Conservation (phyloP, 2,113 vertebrate species). For the Psettodes erumei region DNA sequence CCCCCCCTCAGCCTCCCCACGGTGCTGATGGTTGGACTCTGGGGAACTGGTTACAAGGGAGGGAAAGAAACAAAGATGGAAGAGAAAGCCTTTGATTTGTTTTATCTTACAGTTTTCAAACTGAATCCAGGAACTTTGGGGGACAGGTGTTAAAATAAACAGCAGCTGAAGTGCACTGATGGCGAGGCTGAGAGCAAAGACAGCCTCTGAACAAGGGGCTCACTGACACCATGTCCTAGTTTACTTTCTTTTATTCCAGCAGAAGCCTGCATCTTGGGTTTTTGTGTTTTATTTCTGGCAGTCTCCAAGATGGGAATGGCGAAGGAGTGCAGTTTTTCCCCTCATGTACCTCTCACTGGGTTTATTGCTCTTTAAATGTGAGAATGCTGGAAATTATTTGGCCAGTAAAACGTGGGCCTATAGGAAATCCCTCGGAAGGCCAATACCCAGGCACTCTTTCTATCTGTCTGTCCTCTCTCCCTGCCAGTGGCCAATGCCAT, state of each 20-base stretch:
- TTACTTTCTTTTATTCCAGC: constrained; percentile 62
- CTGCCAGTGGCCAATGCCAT: constrained; percentile 80
- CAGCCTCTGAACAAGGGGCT: constrained; percentile 68
- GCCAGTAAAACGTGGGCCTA: constrained; percentile 73
- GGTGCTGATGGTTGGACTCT: constrained; percentile 74
- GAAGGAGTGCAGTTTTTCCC: constrained; percentile 63
- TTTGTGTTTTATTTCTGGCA: constrained; percentile 75
- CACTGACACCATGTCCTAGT: constrained; percentile 76
- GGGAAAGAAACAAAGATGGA: constrained; percentile 62
- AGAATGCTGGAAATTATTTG: constrained; percentile 77
- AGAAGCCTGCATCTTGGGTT: constrained; percentile 63
- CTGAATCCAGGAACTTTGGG: constrained; percentile 73
- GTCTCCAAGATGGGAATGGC: constrained; percentile 56
- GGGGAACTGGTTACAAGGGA: constrained; percentile 68
- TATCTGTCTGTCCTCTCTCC: constrained; percentile 65
- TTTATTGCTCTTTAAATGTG: constrained; percentile 80
- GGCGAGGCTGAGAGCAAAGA: constrained; percentile 68
- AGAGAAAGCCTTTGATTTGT: constrained; percentile 75
- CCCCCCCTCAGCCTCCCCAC: constrained; percentile 55
- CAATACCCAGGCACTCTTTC: constrained; percentile 68
- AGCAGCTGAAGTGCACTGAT: constrained; percentile 72
- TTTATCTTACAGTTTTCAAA: constrained; percentile 67
- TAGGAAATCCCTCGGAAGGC: constrained; percentile 82
- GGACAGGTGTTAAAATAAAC: constrained; percentile 82
- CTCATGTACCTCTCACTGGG: constrained; percentile 66